Base-by-base conservation (phyloP, 2,113 vertebrate genomes). In the Sapayoa aenigma region DNA sequence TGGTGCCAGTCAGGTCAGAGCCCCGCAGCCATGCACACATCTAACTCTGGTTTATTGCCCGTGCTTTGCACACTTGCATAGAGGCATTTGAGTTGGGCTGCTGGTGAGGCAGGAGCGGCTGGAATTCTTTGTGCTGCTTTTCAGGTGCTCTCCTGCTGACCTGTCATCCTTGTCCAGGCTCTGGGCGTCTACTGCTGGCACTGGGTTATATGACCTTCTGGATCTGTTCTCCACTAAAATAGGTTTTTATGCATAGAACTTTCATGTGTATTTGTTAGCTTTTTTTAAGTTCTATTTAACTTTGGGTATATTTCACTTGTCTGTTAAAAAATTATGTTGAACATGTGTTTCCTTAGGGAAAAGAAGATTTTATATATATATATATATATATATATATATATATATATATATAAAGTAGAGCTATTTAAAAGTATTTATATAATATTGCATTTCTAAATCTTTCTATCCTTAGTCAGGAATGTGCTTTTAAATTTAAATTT, bases 401-500 rank as follows among this genome's bases (percentile, higher is more conserved):
- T n/a, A n/a, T n/a, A n/a, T 49, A 28, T 1, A 63, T 37, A 62
- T 25, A 46, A 56, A 79, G 27, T 78, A 55, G 42, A 77, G 18
- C 28, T 39, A 25, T 65, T 89, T 46, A 6, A 55, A 63, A 84
- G n/a, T 85, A 9, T 47, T 80, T 58, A 73, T 96, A 94, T 90
- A 86, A 67, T 77, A 49, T 18, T 71, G 25, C 13, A 56, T 81
- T 85, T 89, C 30, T 69, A 75, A 93, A 68, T 75, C 19, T 22
- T 90, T 88, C 31, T 81, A 16, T 88, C 87, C 63, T 75, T 92
- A 46, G 15, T 37, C 55, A 77, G 16, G 22, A 78, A 46, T 60
- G 30, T 84, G 49, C 27, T 92, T 90, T 94, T 89, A 56, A 59
- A 76, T 95, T 92, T 90, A 63, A 88, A 60, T 79, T 92, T 68